These are phyloP conservation scores for Glyphotaelius pellucidus DNA, from an alignment of 2,888 invertebrate species.

Conservation along the genomic window DNA sequence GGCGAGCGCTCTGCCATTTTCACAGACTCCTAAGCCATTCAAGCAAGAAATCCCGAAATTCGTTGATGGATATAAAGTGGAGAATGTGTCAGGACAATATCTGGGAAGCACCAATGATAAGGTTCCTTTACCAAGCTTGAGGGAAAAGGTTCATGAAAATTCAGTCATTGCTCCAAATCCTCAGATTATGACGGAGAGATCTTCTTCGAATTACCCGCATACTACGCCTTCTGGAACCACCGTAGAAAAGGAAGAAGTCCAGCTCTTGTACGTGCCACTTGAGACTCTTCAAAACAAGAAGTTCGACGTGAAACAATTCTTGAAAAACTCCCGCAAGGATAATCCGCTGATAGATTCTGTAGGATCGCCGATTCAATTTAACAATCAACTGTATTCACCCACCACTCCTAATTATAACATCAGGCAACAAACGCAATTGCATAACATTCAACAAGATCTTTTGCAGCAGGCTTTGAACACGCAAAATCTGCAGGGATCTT, in stretches of 20 bases:
- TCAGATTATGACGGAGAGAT: conserved; percentile 58
- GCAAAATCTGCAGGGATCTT: conserved; percentile 70
- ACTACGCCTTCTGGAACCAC: conserved; percentile 67
- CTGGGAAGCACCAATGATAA: conserved; percentile 67
- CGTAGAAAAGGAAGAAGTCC: conserved; percentile 82
- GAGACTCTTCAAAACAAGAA: conserved; percentile 82
- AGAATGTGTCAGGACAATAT: conserved; percentile 70
- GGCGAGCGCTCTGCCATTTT: conserved; percentile 17
- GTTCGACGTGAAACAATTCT: conserved; percentile 71
- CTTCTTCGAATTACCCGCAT: conserved; percentile 52
- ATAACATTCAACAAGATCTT: conserved; percentile 72
- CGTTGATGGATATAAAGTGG: conserved; percentile 74
- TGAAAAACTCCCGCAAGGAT: conserved; percentile 60
- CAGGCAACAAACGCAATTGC: conserved; percentile 67
- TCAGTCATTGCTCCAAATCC: conserved; percentile 55
- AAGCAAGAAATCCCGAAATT: conserved; percentile 66
- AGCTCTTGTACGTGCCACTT: conserved; percentile 88
- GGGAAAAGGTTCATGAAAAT: conserved; percentile 70
- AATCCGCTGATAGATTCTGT: conserved; percentile 59
- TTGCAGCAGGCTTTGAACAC: conserved; percentile 72
- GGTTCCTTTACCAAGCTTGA: conserved; percentile 71
- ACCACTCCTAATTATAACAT: conserved; percentile 62
- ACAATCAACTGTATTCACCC: conserved; percentile 68
- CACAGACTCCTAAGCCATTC: conserved; percentile 36
- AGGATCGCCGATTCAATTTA: conserved; percentile 73